Evolutionary conservation across 2,797 vertebrate genomes (phyloP).

Genomic region (Antennarius maculatus): DNA sequence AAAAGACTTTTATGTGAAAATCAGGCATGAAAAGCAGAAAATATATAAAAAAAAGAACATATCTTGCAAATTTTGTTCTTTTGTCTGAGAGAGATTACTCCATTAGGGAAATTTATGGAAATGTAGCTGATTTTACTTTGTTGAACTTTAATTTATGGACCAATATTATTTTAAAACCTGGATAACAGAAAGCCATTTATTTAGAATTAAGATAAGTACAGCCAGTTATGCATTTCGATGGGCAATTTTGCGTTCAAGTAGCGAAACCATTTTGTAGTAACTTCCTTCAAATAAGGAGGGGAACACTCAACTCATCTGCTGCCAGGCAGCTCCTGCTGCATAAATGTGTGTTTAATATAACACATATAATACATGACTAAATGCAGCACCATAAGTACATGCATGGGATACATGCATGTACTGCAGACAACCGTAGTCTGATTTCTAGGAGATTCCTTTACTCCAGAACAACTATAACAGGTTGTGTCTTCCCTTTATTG

Average conservation of each 20-base stretch:
- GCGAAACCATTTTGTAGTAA: slow-evolving; percentile 40
- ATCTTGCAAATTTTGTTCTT: slow-evolving; percentile 73
- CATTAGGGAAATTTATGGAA: slow-evolving; percentile 87
- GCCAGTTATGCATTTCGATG: slow-evolving; percentile 49
- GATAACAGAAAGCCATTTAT: slow-evolving; percentile 65
- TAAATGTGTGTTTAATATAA: slow-evolving; percentile 9
- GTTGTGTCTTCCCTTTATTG: no score
- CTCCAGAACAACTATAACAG: no score
- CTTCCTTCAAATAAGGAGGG: slow-evolving; percentile 38
- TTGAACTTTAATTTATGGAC: slow-evolving; percentile 78
- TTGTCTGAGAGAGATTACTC: slow-evolving; percentile 79
- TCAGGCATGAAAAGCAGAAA: slow-evolving; percentile 80
- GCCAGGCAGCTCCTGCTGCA: background rate
- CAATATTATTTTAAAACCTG: slow-evolving; percentile 66
- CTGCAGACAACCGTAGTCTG: background rate
- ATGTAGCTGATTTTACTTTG: slow-evolving; percentile 75
- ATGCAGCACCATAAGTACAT: background rate
- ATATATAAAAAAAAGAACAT: slow-evolving; percentile 56
- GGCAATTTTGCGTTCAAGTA: slow-evolving; percentile 55
- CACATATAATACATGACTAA: background rate
- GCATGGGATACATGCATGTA: background rate
- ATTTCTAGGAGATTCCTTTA: background rate
- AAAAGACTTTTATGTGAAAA: slow-evolving; percentile 86
- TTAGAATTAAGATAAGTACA: slow-evolving; percentile 63
- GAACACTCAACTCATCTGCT: slow-evolving; percentile 31